These are phyloP conservation scores for Chascanopsetta lugubris DNA, from an alignment of 2,113 vertebrate genomes.

Conservation along the genomic window DNA sequence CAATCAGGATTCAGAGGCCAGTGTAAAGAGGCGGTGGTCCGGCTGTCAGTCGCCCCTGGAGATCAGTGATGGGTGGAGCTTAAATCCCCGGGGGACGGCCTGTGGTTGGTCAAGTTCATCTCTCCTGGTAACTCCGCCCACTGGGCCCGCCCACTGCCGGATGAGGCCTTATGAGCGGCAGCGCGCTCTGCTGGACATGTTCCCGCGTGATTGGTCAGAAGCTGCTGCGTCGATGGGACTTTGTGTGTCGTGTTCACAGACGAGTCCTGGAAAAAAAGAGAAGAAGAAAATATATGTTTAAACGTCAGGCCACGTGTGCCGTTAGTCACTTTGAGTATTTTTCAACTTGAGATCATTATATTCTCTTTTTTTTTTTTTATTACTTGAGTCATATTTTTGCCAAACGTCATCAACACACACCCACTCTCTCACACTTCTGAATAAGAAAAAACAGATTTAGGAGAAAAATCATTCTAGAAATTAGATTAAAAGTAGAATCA, in stretches of 20 bases:
- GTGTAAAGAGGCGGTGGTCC: conserved; percentile 44
- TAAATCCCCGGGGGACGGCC: conserved; percentile 73
- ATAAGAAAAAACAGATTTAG: too few relatives aligned
- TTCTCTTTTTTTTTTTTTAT: too few relatives aligned
- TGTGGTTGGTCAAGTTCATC: conserved; percentile 79
- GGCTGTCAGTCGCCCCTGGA: conserved; percentile 67
- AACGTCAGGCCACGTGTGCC: too few relatives aligned
- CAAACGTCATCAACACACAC: too few relatives aligned
- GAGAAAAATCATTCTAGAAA: too few relatives aligned
- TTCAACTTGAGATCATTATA: too few relatives aligned
- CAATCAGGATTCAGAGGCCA: conserved; percentile 63
- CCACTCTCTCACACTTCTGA: too few relatives aligned
- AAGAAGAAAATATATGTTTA: too few relatives aligned
- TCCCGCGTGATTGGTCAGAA: neutral
- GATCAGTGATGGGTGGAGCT: conserved; percentile 72
- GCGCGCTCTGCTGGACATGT: conserved; percentile 54
- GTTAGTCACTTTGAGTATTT: too few relatives aligned
- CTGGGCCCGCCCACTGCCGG: conserved; percentile 56
- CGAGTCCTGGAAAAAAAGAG: conserved; percentile 43
- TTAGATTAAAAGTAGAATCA: too few relatives aligned
- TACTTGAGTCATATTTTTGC: too few relatives aligned
- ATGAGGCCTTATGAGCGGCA: conserved; percentile 69
- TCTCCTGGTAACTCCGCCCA: conserved; percentile 64
- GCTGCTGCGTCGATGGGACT: conserved; percentile 11
- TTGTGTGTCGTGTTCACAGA: conserved; percentile 49